phyloP scores from a whole-genome alignment of 2,797 vertebrate species.

The Philypnodon macrostomus region DNA sequence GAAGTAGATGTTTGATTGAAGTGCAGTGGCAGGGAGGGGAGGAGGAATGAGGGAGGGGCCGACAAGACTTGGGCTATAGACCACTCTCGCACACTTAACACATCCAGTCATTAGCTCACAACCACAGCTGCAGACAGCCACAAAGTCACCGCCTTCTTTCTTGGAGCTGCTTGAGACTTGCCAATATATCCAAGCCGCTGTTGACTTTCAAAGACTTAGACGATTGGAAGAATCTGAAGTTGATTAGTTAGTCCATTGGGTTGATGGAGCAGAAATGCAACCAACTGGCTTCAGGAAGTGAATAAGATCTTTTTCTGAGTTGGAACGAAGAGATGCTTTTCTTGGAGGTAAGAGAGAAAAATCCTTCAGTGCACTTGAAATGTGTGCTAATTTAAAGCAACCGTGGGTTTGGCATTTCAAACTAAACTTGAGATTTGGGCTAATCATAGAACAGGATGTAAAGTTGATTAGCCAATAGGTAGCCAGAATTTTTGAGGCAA shows the following conservation, averaged over 20 bases:
- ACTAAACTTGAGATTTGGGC: neutral
- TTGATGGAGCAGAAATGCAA: constrained; percentile 39
- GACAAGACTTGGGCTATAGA: constrained; percentile 39
- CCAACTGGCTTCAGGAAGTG: constrained; percentile 23
- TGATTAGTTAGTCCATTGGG: constrained; percentile 44
- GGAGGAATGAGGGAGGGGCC: constrained; percentile 64
- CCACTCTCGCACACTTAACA: constrained; percentile 25
- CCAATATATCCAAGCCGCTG: constrained; percentile 15
- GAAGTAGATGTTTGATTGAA: constrained; percentile 46
- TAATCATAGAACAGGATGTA: neutral
- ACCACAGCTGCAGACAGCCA: constrained; percentile 38
- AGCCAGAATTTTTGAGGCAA: neutral
- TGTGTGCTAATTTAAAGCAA: constrained; percentile 4
- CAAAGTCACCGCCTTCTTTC: constrained; percentile 45
- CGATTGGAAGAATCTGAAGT: constrained; percentile 41
- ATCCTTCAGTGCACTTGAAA: constrained; percentile 1
- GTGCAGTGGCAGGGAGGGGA: constrained; percentile 47
- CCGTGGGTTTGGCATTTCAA: constrained; percentile 1
- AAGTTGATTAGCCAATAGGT: neutral
- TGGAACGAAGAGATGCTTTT: constrained; percentile 55
- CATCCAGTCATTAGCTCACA: constrained; percentile 25
- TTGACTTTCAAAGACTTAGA: constrained; percentile 33
- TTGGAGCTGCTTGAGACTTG: constrained; percentile 11
- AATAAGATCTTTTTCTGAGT: constrained; percentile 30
- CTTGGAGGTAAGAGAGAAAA: constrained; percentile 59